Evolutionary conservation across 2,797 vertebrate species (phyloP), one percentile per base, ranked within the genome.

Genomic region (Microctenopoma stevenorrisi): DNA sequence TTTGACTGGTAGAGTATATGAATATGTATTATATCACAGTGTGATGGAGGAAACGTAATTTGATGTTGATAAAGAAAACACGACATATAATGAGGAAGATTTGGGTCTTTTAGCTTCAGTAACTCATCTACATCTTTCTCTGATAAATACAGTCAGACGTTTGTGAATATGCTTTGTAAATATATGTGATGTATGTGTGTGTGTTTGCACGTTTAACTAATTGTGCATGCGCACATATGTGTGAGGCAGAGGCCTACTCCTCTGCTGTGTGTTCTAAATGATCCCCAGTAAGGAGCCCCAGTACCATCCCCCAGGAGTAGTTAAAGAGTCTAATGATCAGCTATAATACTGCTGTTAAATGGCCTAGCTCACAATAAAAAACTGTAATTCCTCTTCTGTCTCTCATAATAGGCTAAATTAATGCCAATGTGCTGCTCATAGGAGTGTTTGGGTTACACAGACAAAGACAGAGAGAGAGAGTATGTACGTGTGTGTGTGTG

Each of bases 241-340:
- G 76, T 72, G 64, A 87, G 76, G 72, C 74, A 46, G 81, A 79
- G 86, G 72, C 82, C 74, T 40, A 77, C 82, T 85, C 91, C 88
- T 88, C 78, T 66, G 61, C 83, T 81, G 79, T 83, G 86, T 68
- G 82, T 72, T 88, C 78, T 88, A 33, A 90, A 93, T 93, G 89
- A 93, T 89, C 75, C 72, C 35, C 88, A 88, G 68, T 84, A 86
- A 79, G 76, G 70, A 86, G 74, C 82, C 79, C 72, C 64, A 61
- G 80, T 62, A 57, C 64, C 74, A 46, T 89, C 91, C 88, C 92
- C 35, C 76, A 79, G 88, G 89, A 90, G 74, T 71, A 53, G 87
- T 93, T 93, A 87, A 90, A 88, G 86, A 92, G 89, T 89, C 90
- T 92, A 94, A 94, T 93, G 93, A 92, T 93, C 83, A 86, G 78